Percentiles rank a stretch among this genome's conserved stretches.
Conservation (phyloP, 2,888 invertebrate genomes). For the Aradus depressus region DNA sequence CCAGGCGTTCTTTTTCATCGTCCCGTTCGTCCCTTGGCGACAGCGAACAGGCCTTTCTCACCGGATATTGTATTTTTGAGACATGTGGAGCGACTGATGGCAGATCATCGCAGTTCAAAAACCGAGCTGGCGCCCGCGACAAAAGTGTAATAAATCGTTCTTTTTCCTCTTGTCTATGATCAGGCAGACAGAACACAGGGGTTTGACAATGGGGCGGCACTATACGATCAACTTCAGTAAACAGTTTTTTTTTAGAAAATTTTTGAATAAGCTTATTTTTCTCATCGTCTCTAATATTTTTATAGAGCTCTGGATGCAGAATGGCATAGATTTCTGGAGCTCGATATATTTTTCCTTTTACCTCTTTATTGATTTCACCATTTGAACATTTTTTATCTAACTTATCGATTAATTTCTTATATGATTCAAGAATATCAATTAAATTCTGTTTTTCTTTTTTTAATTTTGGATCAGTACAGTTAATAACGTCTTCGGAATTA, state of each 20-base stretch:
- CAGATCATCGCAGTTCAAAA: conserved; percentile 16
- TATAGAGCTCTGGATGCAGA: conserved; percentile 25
- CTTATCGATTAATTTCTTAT: conserved; percentile 21
- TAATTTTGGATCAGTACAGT: conserved; percentile 23
- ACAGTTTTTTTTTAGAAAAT: conserved; percentile 18
- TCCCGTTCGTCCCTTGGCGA: conserved; percentile 18
- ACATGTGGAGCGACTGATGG: conserved; percentile 1
- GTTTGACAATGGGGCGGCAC: conserved; percentile 6
- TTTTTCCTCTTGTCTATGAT: conserved; percentile 24
- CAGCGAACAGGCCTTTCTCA: no score
- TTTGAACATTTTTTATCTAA: conserved; percentile 20
- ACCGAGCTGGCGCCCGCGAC: conserved; percentile 21
- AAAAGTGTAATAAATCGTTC: conserved; percentile 24
- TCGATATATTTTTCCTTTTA: conserved; percentile 9
- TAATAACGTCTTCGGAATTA: conserved; percentile 5
- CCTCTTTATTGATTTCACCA: conserved; percentile 8
- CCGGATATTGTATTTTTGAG: neutral
- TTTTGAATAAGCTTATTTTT: conserved; percentile 20
- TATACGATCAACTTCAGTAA: conserved; percentile 4
- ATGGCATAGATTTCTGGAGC: conserved; percentile 25
- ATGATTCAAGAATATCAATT: conserved; percentile 21
- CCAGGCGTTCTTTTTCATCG: conserved; percentile 24
- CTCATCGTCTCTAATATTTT: conserved; percentile 22
- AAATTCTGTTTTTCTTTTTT: conserved; percentile 21
- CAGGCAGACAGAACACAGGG: conserved; percentile 8